phyloP scores from a whole-genome alignment of 1,140 invertebrate species.

The Lordiphosa mommai region DNA sequence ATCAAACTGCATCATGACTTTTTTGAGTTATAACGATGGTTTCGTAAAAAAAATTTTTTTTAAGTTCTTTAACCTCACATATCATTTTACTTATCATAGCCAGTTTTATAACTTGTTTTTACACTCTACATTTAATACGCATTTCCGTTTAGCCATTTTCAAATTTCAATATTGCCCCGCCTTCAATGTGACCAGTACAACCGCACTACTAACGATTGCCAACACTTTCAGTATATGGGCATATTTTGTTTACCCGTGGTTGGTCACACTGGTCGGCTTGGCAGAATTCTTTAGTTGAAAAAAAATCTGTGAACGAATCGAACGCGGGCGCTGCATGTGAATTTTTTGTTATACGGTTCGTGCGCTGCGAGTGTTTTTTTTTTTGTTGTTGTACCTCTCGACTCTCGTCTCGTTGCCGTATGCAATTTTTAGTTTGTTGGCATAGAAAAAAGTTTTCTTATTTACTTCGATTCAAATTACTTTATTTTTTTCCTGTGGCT shows the following conservation, averaged over 20 bases:
- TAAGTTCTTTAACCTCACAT: too few relatives aligned
- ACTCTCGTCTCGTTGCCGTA: constrained; percentile 11
- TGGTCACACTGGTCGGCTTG: neutral
- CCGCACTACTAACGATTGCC: too few relatives aligned
- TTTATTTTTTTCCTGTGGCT: constrained; percentile 28
- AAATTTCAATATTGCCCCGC: too few relatives aligned
- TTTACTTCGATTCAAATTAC: constrained; percentile 19
- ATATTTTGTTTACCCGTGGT: neutral
- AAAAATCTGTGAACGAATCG: neutral
- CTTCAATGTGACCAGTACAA: too few relatives aligned
- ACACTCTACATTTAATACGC: too few relatives aligned
- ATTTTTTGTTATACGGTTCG: constrained; percentile 2
- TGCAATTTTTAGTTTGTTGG: neutral
- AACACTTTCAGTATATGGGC: too few relatives aligned
- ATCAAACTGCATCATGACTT: too few relatives aligned
- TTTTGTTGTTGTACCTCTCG: constrained; percentile 8
- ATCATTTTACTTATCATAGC: too few relatives aligned
- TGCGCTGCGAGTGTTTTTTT: constrained; percentile 10
- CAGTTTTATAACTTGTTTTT: too few relatives aligned
- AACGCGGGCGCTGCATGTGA: neutral
- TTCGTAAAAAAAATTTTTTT: too few relatives aligned
- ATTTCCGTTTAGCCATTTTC: too few relatives aligned
- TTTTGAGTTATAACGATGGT: too few relatives aligned
- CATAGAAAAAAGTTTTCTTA: constrained; percentile 16
- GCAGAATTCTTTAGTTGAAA: neutral